A percentile compares a stretch with the other conserved stretches of the same genome.
Conservation (phyloP, 2,113 vertebrate genomes). For the Hoplias malabaricus region DNA sequence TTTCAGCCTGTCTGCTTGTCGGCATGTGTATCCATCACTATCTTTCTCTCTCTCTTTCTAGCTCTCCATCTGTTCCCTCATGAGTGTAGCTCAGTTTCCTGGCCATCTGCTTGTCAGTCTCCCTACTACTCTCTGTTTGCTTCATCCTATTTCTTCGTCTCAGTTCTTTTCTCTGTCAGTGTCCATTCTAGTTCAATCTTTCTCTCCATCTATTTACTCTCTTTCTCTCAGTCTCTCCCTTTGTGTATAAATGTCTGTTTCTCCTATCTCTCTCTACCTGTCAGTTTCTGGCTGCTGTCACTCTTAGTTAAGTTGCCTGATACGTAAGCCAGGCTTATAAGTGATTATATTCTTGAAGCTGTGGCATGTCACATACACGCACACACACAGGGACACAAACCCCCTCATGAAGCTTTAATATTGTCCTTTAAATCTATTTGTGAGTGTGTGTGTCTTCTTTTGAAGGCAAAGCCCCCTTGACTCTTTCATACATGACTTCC, state of each 20-base stretch:
- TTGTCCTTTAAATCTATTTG: slow-evolving; percentile 60
- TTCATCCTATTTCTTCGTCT: neutral
- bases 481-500: slow-evolving; percentile 67
- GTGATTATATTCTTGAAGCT: slow-evolving; percentile 20
- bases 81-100: slow-evolving; percentile 8
- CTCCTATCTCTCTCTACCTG: neutral
- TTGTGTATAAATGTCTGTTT: slow-evolving; percentile 8
- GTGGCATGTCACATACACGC: slow-evolving; percentile 27
- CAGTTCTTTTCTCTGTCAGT: slow-evolving; percentile 7
- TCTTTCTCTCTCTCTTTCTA: neutral
- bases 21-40: neutral
- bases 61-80: slow-evolving; percentile 27
- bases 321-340: slow-evolving; percentile 31
- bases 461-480: slow-evolving; percentile 60
- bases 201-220: slow-evolving; percentile 27
- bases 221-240: neutral
- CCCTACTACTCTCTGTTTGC: neutral
- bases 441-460: slow-evolving; percentile 49
- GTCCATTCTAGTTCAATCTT: slow-evolving; percentile 31
- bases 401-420: slow-evolving; percentile 63
- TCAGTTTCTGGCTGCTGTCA: slow-evolving; percentile 5
- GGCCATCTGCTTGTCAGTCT: slow-evolving; percentile 18
- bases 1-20: neutral
- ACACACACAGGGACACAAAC: slow-evolving; percentile 49
- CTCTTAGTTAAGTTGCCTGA: slow-evolving; percentile 21